Evolutionary conservation across 53 echinoderm and acorn worm genomes (phyloP), one percentile per base, ranked within the genome.

Genomic region (Stichopus horrens): DNA sequence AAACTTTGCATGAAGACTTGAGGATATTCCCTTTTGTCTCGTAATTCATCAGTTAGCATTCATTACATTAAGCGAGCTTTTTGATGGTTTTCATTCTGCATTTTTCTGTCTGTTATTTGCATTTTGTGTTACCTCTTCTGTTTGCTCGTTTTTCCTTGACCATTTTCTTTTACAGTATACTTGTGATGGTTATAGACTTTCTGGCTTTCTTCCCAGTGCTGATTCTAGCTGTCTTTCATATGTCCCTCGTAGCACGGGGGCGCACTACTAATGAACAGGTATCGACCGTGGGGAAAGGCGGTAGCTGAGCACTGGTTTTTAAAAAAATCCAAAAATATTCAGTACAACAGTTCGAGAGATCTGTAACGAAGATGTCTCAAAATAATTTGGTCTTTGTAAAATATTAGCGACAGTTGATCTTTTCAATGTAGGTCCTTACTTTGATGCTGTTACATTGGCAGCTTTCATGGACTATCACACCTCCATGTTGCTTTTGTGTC

Each of bases 251-350:
- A 65, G 92, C 93, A 85, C 90, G 95, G 57, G 96, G 96, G 13
- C 92, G 96, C 56, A 96, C 96, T 9, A 96, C 96, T 5, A 95
- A 94, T 79, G 94, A 94, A 57, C 94, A 94, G 94, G 96, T 96
- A 94, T 20, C 57, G 10, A 74, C 8, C 4, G 37, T 37, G 37
- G 37, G 37, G n/a, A 11, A 67, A n/a, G n/a, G 13, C 1, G n/a
- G 68, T n/a, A 67, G 68, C 3, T 3, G n/a, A 1, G 11, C 68
- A 14, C 13, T 67, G 68, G 68, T 14, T 67, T 11, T 67, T 11
- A 67, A 67, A 11, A 14, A 14, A n/a, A 14, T 11, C 11, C 11
- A 67, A 37, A 37, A 37, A 0, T 37, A 37, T 37, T 37, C 37
- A 37, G 37, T 37, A 37, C 37, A 37, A 37, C 37, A 37, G 37